phyloP scores from a whole-genome alignment of 2,888 invertebrate genomes.

The Phymatocera aterrima region DNA sequence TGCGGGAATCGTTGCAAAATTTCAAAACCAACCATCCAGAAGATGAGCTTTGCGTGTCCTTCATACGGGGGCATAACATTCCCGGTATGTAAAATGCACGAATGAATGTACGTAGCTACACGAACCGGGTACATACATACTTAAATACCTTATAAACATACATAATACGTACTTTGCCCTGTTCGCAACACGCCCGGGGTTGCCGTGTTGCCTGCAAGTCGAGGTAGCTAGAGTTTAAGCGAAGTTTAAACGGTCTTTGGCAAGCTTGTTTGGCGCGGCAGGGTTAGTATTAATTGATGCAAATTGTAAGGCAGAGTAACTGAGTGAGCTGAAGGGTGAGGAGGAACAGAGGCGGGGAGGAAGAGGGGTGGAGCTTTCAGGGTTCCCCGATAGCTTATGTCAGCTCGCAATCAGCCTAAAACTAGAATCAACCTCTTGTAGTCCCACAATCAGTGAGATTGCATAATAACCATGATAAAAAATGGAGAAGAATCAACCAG shows the following conservation, averaged over 20 bases:
- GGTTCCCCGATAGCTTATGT: constrained; percentile 32
- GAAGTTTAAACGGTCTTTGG: constrained; percentile 49
- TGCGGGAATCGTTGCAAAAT: no score
- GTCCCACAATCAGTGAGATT: not conserved
- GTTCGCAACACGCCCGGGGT: not conserved
- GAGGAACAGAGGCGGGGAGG: no score
- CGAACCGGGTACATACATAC: not conserved
- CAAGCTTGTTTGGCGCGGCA: constrained; percentile 43
- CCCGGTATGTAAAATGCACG: not conserved
- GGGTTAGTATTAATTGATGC: constrained; percentile 48
- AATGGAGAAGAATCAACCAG: not conserved
- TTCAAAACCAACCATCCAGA: no score
- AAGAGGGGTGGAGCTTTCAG: no score
- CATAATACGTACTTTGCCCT: not conserved
- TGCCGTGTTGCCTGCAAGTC: not conserved
- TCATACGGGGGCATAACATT: no score
- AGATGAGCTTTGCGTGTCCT: no score
- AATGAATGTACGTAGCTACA: not conserved
- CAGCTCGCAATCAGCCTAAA: no score
- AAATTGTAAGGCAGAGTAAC: constrained; percentile 41
- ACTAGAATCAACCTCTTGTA: constrained; percentile 21
- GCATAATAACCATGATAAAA: not conserved
- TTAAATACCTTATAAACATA: not conserved
- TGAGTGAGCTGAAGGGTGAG: constrained; percentile 18
- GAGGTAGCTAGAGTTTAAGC: constrained; percentile 34